phyloP scores from a whole-genome alignment of 1,140 invertebrate genomes.

The Calycopis cecrops region DNA sequence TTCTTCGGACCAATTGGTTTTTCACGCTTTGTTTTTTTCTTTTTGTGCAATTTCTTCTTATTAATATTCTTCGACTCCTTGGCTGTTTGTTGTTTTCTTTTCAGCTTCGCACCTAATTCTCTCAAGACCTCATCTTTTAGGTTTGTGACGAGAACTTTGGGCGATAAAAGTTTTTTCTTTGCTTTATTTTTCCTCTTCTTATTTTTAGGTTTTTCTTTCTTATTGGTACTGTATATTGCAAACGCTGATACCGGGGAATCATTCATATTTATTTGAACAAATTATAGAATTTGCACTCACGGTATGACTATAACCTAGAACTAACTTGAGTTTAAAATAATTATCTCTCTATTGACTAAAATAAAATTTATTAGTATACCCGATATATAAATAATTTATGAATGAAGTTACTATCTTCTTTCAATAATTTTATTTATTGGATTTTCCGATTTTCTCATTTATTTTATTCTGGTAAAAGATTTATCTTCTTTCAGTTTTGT shows the following conservation, averaged over 20 bases:
- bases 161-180: conserved; percentile 21
- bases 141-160: conserved; percentile 27
- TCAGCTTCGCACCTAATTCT: conserved; percentile 41
- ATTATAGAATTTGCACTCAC: no score
- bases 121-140: conserved; percentile 35
- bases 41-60: conserved; percentile 53
- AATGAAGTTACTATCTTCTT: no score
- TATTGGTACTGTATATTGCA: conserved; percentile 50
- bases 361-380: no score
- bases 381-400: no score
- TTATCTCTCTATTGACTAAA: no score
- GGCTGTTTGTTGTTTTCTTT: conserved; percentile 40
- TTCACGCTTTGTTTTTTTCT: conserved; percentile 39
- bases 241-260: conserved; percentile 56
- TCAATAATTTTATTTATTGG: no score
- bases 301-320: no score
- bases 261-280: conserved; percentile 27
- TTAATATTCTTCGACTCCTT: conserved; percentile 46
- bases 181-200: conserved; percentile 40
- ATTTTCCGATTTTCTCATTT: no score
- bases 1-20: conserved; percentile 16
- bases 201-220: conserved; percentile 33
- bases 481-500: no score
- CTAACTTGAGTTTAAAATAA: no score
- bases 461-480: no score